Conservation (phyloP, 2,797 vertebrate genomes). For the Aldrovandia affinis region DNA sequence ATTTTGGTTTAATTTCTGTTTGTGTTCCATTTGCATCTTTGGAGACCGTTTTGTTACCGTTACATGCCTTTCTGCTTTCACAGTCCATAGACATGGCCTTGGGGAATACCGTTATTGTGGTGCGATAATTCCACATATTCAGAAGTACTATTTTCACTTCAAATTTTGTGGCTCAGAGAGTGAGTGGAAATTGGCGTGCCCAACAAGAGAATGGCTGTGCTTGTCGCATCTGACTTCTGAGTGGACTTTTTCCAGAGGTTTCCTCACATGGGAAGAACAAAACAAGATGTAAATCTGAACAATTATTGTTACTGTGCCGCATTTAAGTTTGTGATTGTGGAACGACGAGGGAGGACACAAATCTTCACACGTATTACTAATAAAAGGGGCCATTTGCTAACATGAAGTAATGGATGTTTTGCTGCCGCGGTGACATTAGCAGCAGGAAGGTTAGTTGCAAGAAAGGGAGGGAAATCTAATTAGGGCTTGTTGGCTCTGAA, state of each 20-base stretch:
- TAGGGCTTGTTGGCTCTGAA: conserved; percentile 17
- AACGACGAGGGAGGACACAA: neutral
- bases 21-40: no score
- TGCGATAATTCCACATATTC: no score
- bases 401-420: conserved; percentile 1
- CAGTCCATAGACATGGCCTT: no score
- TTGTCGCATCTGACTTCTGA: neutral
- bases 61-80: no score
- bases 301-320: neutral
- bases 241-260: neutral
- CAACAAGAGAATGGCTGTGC: neutral
- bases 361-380: neutral
- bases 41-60: no score
- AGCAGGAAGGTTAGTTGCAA: conserved; percentile 2
- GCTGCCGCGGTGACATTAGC: neutral
- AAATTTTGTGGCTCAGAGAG: neutral
- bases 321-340: neutral
- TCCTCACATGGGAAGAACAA: neutral
- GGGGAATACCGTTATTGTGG: no score
- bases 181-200: neutral
- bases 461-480: conserved; percentile 15
- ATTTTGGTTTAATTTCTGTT: no score
- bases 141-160: no score
- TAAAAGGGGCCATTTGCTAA: neutral
- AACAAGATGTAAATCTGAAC: neutral